Evolutionary conservation across 2,797 vertebrate species (phyloP).

Genomic region (Protosalanx chinensis): DNA sequence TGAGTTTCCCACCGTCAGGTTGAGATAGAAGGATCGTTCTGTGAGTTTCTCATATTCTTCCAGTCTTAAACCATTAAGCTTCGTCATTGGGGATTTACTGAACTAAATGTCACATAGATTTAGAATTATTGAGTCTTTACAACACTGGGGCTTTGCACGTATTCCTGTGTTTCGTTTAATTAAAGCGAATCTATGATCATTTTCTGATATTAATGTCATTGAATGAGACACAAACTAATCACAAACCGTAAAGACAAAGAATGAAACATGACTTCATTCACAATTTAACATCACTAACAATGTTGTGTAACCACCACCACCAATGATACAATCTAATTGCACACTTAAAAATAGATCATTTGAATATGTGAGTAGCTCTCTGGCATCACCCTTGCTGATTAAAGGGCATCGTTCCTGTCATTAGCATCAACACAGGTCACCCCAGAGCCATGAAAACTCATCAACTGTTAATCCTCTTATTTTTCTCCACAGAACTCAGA

Average conservation of each 20-base stretch:
- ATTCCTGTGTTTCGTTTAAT: too few species aligned
- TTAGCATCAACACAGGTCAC: neutral
- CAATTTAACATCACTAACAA: neutral
- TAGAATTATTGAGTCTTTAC: slow-evolving; percentile 9
- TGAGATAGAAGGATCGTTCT: slow-evolving; percentile 14
- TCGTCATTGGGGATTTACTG: too few species aligned
- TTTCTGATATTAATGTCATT: neutral
- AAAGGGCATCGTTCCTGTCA: neutral
- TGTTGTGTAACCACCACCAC: neutral
- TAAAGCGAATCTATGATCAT: too few species aligned
- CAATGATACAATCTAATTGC: neutral
- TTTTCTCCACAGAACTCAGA: neutral
- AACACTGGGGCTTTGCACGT: too few species aligned
- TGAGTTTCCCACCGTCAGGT: slow-evolving; percentile 11
- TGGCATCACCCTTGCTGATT: neutral
- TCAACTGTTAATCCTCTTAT: neutral
- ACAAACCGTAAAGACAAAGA: neutral
- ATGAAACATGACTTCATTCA: neutral
- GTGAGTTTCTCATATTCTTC: slow-evolving; percentile 22
- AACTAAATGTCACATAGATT: too few species aligned
- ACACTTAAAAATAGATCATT: neutral
- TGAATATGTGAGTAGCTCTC: neutral
- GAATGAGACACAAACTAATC: neutral
- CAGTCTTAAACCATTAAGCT: too few species aligned
- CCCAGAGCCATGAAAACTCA: neutral